A percentile compares a stretch with the other conserved stretches of the same genome.
These are phyloP conservation scores for Melanotaenia trifasciata DNA, from an alignment of 2,797 vertebrate species.

Conservation along the genomic window DNA sequence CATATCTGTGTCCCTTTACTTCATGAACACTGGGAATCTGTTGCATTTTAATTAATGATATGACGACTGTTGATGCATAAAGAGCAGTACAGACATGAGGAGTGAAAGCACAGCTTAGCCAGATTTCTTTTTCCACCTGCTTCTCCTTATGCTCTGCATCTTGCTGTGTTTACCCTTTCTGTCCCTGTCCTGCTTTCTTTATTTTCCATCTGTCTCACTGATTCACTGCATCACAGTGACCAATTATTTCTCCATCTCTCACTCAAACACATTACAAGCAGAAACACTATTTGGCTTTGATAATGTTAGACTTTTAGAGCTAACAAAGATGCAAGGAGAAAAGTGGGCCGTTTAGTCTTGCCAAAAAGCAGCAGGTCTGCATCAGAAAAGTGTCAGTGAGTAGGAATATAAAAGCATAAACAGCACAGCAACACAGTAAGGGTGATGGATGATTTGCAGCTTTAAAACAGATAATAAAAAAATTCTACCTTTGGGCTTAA, in stretches of 20 bases:
- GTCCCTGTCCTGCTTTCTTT: constrained; percentile 22
- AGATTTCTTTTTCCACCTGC: constrained; percentile 42
- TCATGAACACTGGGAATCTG: constrained; percentile 27
- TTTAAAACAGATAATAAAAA: too few species aligned
- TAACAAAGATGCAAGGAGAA: constrained; percentile 7
- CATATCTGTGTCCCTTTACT: constrained; percentile 5
- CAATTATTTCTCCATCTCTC: background rate
- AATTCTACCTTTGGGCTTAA: too few species aligned
- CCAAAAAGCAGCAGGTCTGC: constrained; percentile 44
- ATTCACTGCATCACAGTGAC: constrained; percentile 18
- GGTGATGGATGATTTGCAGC: constrained; percentile 27
- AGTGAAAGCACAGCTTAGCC: constrained; percentile 2
- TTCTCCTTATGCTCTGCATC: constrained; percentile 40
- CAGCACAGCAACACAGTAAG: constrained; percentile 4
- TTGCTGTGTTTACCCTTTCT: constrained; percentile 17
- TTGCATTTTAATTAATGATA: constrained; percentile 49
- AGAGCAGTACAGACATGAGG: constrained; percentile 13
- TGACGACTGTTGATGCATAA: constrained; percentile 37
- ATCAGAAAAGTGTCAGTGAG: constrained; percentile 33
- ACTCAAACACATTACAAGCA: background rate
- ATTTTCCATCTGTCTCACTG: constrained; percentile 37
- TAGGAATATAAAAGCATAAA: constrained; percentile 39
- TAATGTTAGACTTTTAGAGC: constrained; percentile 11
- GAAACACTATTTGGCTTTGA: background rate
- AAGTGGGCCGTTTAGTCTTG: constrained; percentile 33